Evolutionary conservation across 2,888 invertebrate genomes (phyloP).

Genomic region (Colletes collaris): DNA sequence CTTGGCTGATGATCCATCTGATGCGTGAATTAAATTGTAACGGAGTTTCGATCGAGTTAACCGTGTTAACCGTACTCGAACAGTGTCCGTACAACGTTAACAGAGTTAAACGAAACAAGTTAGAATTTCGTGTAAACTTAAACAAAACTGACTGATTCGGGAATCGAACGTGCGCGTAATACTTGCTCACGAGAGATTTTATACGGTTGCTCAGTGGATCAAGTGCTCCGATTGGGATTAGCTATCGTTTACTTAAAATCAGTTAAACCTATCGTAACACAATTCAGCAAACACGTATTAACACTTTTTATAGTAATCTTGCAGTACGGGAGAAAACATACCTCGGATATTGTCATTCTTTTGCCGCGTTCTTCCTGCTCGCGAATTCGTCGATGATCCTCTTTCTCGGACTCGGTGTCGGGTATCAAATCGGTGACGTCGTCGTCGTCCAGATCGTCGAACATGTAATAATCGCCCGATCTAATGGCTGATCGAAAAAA

Average conservation of each 20-base stretch:
- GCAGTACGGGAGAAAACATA: slow-evolving; percentile 36
- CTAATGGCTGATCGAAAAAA: slow-evolving; percentile 90
- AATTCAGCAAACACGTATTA: not conserved
- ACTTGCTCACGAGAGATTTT: slow-evolving; percentile 12
- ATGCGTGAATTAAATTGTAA: slow-evolving; percentile 1
- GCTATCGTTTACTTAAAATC: slow-evolving; percentile 31
- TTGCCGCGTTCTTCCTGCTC: slow-evolving; percentile 77
- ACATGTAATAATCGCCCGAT: slow-evolving; percentile 99
- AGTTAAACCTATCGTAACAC: slow-evolving; percentile 31
- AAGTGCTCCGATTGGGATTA: slow-evolving; percentile 43
- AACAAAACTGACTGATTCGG: slow-evolving; percentile 4
- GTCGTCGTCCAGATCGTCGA: slow-evolving; percentile 95
- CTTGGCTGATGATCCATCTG: slow-evolving; percentile 18
- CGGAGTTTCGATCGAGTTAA: not conserved
- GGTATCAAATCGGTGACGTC: slow-evolving; percentile 86
- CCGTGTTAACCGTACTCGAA: not conserved
- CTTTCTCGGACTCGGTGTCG: slow-evolving; percentile 85
- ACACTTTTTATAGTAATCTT: not conserved
- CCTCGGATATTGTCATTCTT: slow-evolving; percentile 84
- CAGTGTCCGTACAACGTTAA: not conserved
- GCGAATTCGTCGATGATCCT: slow-evolving; percentile 83
- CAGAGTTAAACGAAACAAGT: not conserved
- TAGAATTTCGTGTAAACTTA: not conserved
- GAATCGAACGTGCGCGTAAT: slow-evolving; percentile 12
- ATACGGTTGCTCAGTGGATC: slow-evolving; percentile 34